Evolutionary conservation across 2,888 invertebrate species (phyloP).

Genomic region (Pyrrhia umbra): DNA sequence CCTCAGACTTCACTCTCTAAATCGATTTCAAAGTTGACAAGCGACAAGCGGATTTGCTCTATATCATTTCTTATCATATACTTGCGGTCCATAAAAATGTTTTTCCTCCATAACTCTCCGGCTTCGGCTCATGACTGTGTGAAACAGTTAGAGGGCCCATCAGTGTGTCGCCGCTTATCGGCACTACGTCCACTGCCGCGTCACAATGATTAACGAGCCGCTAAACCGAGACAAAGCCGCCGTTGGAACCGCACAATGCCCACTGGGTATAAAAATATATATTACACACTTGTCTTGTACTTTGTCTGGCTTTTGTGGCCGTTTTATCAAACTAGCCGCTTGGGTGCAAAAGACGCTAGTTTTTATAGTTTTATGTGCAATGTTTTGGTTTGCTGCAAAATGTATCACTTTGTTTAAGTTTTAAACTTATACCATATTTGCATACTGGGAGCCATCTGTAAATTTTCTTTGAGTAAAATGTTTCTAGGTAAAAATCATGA

Average conservation of each 20-base stretch:
- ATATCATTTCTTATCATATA: slow-evolving; percentile 45
- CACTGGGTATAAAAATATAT: slow-evolving; percentile 66
- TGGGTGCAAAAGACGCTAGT: slow-evolving; percentile 35
- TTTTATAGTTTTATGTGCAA: slow-evolving; percentile 50
- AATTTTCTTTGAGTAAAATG: background rate
- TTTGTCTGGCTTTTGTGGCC: slow-evolving; percentile 70
- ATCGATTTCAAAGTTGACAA: slow-evolving; percentile 41
- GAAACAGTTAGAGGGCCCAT: slow-evolving; percentile 43
- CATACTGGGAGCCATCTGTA: slow-evolving; percentile 21
- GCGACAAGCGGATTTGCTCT: slow-evolving; percentile 31
- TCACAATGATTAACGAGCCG: slow-evolving; percentile 77
- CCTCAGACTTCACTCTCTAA: slow-evolving; percentile 26
- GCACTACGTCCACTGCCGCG: slow-evolving; percentile 68
- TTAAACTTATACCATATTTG: slow-evolving; percentile 34
- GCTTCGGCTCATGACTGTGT: slow-evolving; percentile 38
- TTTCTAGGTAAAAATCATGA: background rate
- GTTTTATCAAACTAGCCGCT: slow-evolving; percentile 62
- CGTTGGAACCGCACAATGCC: slow-evolving; percentile 65
- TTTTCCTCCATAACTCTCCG: slow-evolving; percentile 42
- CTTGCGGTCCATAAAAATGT: slow-evolving; percentile 43
- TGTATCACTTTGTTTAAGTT: slow-evolving; percentile 38
- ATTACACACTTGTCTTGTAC: slow-evolving; percentile 69
- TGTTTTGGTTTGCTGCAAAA: slow-evolving; percentile 43
- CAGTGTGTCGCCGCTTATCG: slow-evolving; percentile 70
- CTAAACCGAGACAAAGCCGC: slow-evolving; percentile 72